phyloP scores from a whole-genome alignment of 2,797 vertebrate species.

The Melanotaenia trifasciata region DNA sequence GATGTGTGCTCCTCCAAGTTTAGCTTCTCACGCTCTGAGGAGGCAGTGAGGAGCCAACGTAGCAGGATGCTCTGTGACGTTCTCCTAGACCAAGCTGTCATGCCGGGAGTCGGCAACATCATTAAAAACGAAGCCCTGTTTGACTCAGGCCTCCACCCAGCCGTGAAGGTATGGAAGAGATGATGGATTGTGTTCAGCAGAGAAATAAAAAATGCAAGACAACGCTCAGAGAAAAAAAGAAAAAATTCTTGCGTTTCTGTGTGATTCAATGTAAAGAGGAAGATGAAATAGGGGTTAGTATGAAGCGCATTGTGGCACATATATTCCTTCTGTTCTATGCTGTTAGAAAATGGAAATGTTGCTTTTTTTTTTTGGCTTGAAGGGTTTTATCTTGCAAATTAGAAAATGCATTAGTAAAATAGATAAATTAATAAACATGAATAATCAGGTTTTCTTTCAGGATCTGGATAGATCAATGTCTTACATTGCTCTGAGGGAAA shows the following conservation, averaged over 20 bases:
- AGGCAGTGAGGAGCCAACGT: constrained; percentile 83
- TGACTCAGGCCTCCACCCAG: constrained; percentile 91
- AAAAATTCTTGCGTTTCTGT: constrained; percentile 51
- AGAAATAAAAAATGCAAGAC: constrained; percentile 56
- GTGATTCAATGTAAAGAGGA: constrained; percentile 52
- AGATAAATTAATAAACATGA: not conserved
- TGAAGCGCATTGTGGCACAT: constrained; percentile 29
- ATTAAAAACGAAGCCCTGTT: constrained; percentile 97
- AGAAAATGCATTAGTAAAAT: constrained; percentile 7
- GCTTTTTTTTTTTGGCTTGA: not conserved
- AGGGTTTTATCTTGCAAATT: constrained; percentile 8
- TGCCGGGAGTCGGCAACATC: constrained; percentile 97
- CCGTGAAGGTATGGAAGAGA: constrained; percentile 84
- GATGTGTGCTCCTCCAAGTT: constrained; percentile 93
- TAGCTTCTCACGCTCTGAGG: constrained; percentile 84
- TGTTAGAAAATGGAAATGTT: constrained; percentile 19
- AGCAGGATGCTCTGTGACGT: constrained; percentile 91
- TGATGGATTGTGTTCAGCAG: constrained; percentile 73
- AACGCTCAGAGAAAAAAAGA: constrained; percentile 28
- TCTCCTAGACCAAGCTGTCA: constrained; percentile 91
- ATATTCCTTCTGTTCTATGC: not conserved
- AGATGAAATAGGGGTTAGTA: constrained; percentile 39
- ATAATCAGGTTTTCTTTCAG: constrained; percentile 2
- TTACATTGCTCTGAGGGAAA: not conserved
- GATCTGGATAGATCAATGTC: constrained; percentile 14